Percentiles rank a stretch among this genome's conserved stretches.
phyloP scores from a whole-genome alignment of 2,797 vertebrate genomes.

The Eutrigla gurnardus region DNA sequence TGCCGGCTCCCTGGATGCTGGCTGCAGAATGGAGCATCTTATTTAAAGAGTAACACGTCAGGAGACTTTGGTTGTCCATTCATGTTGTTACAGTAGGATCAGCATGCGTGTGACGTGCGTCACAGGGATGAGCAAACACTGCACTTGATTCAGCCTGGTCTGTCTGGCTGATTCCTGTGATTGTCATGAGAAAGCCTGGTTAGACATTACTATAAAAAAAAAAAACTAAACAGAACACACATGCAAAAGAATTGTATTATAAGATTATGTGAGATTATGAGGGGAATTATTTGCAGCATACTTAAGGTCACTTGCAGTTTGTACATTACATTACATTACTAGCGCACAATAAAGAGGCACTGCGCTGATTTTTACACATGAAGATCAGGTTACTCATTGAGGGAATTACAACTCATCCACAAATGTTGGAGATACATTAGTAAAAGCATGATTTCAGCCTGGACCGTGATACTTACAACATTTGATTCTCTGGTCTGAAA shows the following conservation, averaged over 20 bases:
- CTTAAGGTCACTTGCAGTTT: neutral
- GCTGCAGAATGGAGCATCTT: slow-evolving; percentile 15
- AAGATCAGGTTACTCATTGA: slow-evolving; percentile 15
- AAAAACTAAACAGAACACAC: neutral
- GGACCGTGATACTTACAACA: too few species aligned
- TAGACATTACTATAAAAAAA: slow-evolving; percentile 34
- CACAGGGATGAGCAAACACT: slow-evolving; percentile 7
- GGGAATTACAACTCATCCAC: neutral
- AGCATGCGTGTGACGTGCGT: slow-evolving; percentile 29
- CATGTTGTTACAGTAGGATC: neutral
- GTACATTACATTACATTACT: neutral
- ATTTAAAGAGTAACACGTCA: slow-evolving; percentile 67
- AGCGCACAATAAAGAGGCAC: neutral
- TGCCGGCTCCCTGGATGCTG: slow-evolving; percentile 9
- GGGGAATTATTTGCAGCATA: neutral
- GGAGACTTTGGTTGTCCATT: slow-evolving; percentile 58
- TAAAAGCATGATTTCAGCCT: neutral
- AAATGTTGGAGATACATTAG: neutral
- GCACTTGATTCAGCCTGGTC: slow-evolving; percentile 34
- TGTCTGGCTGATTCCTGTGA: slow-evolving; percentile 33
- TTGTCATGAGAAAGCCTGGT: slow-evolving; percentile 24
- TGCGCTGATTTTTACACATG: neutral
- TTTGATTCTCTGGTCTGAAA: neutral
- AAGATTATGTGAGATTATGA: neutral
- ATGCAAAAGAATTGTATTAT: neutral